A percentile compares a stretch with the other conserved stretches of the same genome.
Evolutionary conservation across 2,888 invertebrate genomes (phyloP).

Genomic region (Rhagonycha fulva): DNA sequence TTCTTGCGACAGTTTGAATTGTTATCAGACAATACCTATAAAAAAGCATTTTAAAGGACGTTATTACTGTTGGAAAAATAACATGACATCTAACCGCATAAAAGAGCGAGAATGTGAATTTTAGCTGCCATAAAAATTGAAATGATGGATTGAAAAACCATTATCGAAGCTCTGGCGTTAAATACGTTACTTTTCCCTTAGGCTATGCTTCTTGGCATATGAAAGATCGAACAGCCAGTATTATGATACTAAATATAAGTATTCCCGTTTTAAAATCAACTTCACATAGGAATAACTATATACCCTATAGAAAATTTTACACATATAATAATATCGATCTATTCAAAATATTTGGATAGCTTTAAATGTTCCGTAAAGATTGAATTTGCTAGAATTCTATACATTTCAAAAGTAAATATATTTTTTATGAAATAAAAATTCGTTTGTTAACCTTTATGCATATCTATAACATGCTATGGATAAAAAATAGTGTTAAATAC

Average conservation of each 20-base stretch:
- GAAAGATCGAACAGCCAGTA: slow-evolving; percentile 27
- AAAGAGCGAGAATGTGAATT: slow-evolving; percentile 32
- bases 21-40: slow-evolving; percentile 12
- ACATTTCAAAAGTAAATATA: background rate
- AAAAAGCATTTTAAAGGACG: slow-evolving; percentile 12
- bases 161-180: slow-evolving; percentile 32
- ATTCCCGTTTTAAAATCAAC: slow-evolving; percentile 22
- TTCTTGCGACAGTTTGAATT: slow-evolving; percentile 2
- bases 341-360: slow-evolving; percentile 8
- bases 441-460: background rate
- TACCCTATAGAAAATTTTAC: slow-evolving; percentile 3
- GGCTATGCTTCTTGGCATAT: slow-evolving; percentile 28
- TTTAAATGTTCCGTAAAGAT: slow-evolving; percentile 1
- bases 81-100: slow-evolving; percentile 28
- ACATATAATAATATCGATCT: background rate
- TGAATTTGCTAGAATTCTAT: background rate
- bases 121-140: slow-evolving; percentile 37
- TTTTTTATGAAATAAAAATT: background rate
- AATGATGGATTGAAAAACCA: slow-evolving; percentile 38
- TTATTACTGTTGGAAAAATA: slow-evolving; percentile 25
- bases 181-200: slow-evolving; percentile 31
- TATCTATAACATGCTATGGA: background rate
- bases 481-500: background rate
- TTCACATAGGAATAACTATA: slow-evolving; percentile 19
- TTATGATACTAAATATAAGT: slow-evolving; percentile 26